Conservation (phyloP, 2,888 invertebrate genomes). For the Meteorus cinctellus region DNA sequence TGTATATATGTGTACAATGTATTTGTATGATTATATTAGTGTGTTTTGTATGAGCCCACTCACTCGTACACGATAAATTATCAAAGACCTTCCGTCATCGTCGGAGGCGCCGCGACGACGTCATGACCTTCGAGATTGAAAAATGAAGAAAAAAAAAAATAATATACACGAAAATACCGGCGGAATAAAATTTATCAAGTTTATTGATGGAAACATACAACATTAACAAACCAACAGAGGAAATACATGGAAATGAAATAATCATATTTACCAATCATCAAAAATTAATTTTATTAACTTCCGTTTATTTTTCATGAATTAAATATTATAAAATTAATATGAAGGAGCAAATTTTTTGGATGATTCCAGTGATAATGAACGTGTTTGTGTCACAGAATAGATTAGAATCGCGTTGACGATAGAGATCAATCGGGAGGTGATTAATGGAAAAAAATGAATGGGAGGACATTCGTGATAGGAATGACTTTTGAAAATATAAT, state of each 20-base stretch:
- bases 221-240: too few relatives aligned
- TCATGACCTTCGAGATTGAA: constrained; percentile 16
- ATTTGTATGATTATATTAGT: constrained; percentile 1
- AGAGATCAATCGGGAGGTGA: not conserved
- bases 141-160: not conserved
- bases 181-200: not conserved
- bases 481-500: not conserved
- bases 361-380: too few relatives aligned
- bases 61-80: constrained; percentile 45
- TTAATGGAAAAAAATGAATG: not conserved
- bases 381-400: too few relatives aligned
- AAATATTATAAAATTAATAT: too few relatives aligned
- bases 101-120: constrained; percentile 11
- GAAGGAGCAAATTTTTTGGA: too few relatives aligned
- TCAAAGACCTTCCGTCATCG: constrained; percentile 29
- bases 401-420: not conserved
- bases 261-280: too few relatives aligned
- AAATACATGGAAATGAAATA: too few relatives aligned
- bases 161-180: not conserved
- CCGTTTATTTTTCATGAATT: too few relatives aligned
- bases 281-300: too few relatives aligned
- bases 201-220: not conserved
- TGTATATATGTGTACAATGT: not conserved
- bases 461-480: not conserved
- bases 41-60: constrained; percentile 32